Evolutionary conservation across 2,113 vertebrate genomes (phyloP).

Genomic region (Cyprinodon variegatus): DNA sequence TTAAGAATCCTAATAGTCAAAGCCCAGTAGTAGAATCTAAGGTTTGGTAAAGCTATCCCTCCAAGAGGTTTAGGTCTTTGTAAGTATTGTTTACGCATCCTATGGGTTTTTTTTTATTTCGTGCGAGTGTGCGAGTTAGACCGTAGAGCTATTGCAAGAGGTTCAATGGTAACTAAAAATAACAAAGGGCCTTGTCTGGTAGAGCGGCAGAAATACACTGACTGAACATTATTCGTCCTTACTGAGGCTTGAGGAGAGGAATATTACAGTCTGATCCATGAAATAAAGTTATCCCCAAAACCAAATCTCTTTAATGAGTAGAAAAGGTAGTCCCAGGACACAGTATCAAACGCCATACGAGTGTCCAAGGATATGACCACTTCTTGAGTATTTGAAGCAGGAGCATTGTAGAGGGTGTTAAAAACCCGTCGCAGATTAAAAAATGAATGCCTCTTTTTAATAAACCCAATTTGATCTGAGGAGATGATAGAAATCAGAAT

Average conservation of each 20-base stretch:
- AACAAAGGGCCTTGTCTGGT: conserved; percentile 1
- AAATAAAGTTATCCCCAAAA: too few relatives aligned
- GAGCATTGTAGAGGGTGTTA: not conserved
- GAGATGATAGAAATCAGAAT: not conserved
- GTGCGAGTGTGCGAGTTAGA: not conserved
- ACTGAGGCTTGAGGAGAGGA: too few relatives aligned
- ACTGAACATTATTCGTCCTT: too few relatives aligned
- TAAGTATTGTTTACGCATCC: too few relatives aligned
- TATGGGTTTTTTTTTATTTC: too few relatives aligned
- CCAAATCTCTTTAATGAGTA: not conserved
- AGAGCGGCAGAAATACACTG: not conserved
- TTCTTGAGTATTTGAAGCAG: not conserved
- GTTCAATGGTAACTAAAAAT: not conserved
- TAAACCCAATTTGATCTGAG: not conserved
- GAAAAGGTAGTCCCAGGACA: too few relatives aligned
- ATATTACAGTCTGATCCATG: too few relatives aligned
- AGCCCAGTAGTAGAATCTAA: too few relatives aligned
- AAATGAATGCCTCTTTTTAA: not conserved
- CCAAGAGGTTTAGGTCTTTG: too few relatives aligned
- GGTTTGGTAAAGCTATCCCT: too few relatives aligned
- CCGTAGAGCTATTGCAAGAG: not conserved
- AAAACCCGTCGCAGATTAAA: not conserved
- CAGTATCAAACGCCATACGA: not conserved
- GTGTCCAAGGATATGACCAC: not conserved
- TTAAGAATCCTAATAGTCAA: too few relatives aligned